Percentiles rank a stretch among this genome's conserved stretches.
Evolutionary conservation across 2,797 vertebrate genomes (phyloP).

Genomic region (Tenualosa thibaudeaui): DNA sequence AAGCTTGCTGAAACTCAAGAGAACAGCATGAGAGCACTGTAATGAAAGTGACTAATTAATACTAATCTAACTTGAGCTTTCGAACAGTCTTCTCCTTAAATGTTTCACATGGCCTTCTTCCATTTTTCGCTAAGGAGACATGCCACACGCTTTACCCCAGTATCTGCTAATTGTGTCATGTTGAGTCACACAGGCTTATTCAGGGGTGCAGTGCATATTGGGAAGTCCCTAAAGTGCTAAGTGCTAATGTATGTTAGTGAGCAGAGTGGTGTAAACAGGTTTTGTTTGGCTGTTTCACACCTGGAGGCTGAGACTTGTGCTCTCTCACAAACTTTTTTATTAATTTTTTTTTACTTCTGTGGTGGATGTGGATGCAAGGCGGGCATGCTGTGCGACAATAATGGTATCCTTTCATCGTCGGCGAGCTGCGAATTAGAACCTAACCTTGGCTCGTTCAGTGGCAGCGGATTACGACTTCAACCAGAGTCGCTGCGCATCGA

Average conservation of each 20-base stretch:
- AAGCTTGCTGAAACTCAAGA: neutral
- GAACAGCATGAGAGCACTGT: neutral
- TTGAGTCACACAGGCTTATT: neutral
- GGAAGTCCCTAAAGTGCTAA: neutral
- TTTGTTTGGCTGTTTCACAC: neutral
- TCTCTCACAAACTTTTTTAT: neutral
- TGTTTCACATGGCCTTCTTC: neutral
- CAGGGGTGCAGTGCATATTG: neutral
- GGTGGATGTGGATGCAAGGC: neutral
- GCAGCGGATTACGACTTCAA: constrained; percentile 21
- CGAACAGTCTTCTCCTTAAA: neutral
- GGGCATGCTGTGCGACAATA: neutral
- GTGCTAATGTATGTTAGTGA: neutral
- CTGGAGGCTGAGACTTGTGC: neutral
- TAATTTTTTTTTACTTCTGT: neutral
- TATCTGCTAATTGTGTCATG: neutral
- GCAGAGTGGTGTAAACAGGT: neutral
- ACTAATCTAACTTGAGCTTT: neutral
- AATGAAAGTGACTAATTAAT: constrained; percentile 13
- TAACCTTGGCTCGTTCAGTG: neutral
- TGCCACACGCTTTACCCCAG: neutral
- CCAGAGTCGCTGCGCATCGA: neutral
- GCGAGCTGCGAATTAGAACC: neutral
- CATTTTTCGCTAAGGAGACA: neutral
- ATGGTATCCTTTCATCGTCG: neutral